Evolutionary conservation across 2,113 vertebrate species (phyloP).

Genomic region (Sitta europaea): DNA sequence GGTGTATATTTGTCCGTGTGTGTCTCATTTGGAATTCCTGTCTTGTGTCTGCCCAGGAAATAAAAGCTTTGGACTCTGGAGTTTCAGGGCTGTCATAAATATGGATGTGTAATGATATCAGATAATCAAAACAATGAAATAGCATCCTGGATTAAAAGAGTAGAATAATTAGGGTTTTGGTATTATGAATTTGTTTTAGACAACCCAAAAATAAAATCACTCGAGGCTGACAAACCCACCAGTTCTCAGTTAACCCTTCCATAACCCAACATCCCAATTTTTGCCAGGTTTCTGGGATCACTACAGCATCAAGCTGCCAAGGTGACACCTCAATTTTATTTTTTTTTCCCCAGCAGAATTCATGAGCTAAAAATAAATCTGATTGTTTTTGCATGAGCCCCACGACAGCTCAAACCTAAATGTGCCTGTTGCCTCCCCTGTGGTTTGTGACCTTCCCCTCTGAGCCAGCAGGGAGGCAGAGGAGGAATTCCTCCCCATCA

Average conservation of each 20-base stretch:
- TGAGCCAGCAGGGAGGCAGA: fast-evolving
- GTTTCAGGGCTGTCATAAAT: neutral
- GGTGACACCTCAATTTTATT: neutral
- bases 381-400: neutral
- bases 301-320: neutral
- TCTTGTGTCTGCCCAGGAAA: neutral
- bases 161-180: neutral
- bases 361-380: neutral
- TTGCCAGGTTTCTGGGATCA: neutral
- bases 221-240: neutral
- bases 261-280: neutral
- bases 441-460: neutral
- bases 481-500: neutral
- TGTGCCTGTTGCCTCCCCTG: neutral
- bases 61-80: neutral
- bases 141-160: neutral
- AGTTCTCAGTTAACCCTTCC: neutral
- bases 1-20: neutral
- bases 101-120: neutral
- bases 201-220: neutral
- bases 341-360: neutral
- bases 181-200: neutral
- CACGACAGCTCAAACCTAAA: neutral
- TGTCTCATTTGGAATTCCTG: neutral
- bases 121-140: neutral